Base-by-base conservation (phyloP, 2,797 vertebrate species). In the Gymnoscopelus microlampas region DNA sequence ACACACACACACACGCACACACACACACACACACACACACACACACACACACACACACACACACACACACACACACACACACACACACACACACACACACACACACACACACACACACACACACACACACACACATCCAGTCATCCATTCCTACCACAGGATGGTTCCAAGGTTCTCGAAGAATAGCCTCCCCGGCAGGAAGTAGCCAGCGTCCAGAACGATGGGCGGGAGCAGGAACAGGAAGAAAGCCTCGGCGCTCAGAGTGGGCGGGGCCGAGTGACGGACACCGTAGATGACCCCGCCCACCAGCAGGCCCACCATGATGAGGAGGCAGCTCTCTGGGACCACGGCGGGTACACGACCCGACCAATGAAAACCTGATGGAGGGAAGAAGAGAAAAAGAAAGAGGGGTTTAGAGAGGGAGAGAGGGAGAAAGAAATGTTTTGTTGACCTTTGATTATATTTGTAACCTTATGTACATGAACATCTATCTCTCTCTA, bases 161-260 rank as follows among this genome's bases (percentile, higher is more conserved):
- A 96, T 96, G 51, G 94, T 95, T 23, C 94, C 94, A 0, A 96
- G 91, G 85, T 96, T 96, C 85, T 96, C 94, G 51, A 95, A 96
- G 66, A 96, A 95, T 3, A 94, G 92, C 26, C 89, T 87, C 60
- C 93, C 95, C 0, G 95, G 95, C 91, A 97, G 94, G 86, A 97
- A 96, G 72, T 97, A 97, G 0, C 94, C 93, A 0, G 95, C 94
- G 0, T 96, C 95, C 19, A 97, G 76, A 63, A 96, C 94, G 0
- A 96, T 95, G 57, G 94, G 95, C 0, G 95, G 95, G 66, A 96
- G 90, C 56, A 97, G 91, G 78, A 96, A 97, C 60, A 95, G 92
- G 87, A 97, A 96, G 76, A 97, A 96, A 68, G 93, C 91, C 12
- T 96, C 92, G 0, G 92, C 94, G 44, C 93, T 94, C 87, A 95